Percentiles rank a stretch among this genome's conserved stretches.
Evolutionary conservation across 2,888 invertebrate genomes (phyloP).

Genomic region (Apodemia zela): DNA sequence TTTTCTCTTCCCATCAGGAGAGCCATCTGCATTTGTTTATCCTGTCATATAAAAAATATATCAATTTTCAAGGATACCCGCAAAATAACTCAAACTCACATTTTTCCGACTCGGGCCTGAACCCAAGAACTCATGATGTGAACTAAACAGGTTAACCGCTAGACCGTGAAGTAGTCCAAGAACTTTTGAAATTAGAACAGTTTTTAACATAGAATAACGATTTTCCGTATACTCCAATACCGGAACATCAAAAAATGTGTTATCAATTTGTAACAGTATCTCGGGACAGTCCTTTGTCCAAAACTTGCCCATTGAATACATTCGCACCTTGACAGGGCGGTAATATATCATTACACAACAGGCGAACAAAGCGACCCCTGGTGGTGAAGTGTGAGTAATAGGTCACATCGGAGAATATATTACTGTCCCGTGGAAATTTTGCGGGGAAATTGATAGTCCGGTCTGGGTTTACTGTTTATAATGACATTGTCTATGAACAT

Average conservation of each 20-base stretch:
- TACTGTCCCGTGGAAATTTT: conserved; percentile 34
- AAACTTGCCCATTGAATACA: conserved; percentile 15
- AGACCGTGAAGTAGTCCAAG: too few relatives aligned
- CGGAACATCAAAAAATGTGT: conserved; percentile 4
- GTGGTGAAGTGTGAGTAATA: conserved; percentile 39
- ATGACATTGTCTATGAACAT: not conserved
- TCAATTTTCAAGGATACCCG: too few relatives aligned
- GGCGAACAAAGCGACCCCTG: conserved; percentile 35
- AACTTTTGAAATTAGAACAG: too few relatives aligned
- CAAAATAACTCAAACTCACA: too few relatives aligned
- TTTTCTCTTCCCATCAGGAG: too few relatives aligned
- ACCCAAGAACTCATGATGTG: too few relatives aligned
- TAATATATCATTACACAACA: conserved; percentile 34
- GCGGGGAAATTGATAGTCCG: conserved; percentile 35
- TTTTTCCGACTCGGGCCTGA: too few relatives aligned
- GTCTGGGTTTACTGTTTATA: conserved; percentile 21
- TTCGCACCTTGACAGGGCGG: conserved; percentile 36
- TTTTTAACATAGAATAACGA: not conserved
- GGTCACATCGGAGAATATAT: conserved; percentile 38
- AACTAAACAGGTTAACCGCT: too few relatives aligned
- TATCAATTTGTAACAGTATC: conserved; percentile 9
- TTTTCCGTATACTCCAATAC: not conserved
- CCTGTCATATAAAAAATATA: too few relatives aligned
- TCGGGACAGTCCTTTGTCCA: conserved; percentile 15
- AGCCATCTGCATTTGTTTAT: too few relatives aligned